Conservation (phyloP, 1,140 invertebrate species). For the Bombus soroeensis region DNA sequence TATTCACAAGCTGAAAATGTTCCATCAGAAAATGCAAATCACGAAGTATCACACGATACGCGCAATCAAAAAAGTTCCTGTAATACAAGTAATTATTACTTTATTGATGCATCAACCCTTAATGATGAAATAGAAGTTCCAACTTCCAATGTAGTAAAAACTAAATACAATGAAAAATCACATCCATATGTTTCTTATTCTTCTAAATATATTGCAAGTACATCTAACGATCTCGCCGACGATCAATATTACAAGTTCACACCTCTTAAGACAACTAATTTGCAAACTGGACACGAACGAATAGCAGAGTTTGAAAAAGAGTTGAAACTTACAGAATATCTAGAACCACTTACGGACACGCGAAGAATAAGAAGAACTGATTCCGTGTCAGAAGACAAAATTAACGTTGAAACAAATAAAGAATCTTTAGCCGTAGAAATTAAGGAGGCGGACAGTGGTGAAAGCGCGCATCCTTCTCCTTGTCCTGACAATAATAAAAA, state of each 20-base stretch:
- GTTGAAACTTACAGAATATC: slow-evolving; percentile 72
- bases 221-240: slow-evolving; percentile 32
- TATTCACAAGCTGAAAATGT: neutral
- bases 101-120: slow-evolving; percentile 89
- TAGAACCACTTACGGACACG: slow-evolving; percentile 70
- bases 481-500: slow-evolving; percentile 77
- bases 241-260: slow-evolving; percentile 59
- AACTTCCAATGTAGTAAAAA: slow-evolving; percentile 44
- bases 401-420: slow-evolving; percentile 69
- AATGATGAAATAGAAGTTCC: slow-evolving; percentile 85
- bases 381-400: slow-evolving; percentile 60
- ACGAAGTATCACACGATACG: slow-evolving; percentile 45
- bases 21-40: neutral
- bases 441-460: slow-evolving; percentile 80
- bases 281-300: slow-evolving; percentile 66
- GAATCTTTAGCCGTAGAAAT: slow-evolving; percentile 79
- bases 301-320: slow-evolving; percentile 73
- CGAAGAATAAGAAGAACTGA: slow-evolving; percentile 72
- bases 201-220: slow-evolving; percentile 51
- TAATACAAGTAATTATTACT: slow-evolving; percentile 83
- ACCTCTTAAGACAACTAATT: slow-evolving; percentile 51
- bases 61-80: slow-evolving; percentile 66
- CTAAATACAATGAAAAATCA: slow-evolving; percentile 26
- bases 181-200: slow-evolving; percentile 43
- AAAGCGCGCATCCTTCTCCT: slow-evolving; percentile 79